phyloP scores from a whole-genome alignment of 2,888 invertebrate species.

The Horisme vitalbata region DNA sequence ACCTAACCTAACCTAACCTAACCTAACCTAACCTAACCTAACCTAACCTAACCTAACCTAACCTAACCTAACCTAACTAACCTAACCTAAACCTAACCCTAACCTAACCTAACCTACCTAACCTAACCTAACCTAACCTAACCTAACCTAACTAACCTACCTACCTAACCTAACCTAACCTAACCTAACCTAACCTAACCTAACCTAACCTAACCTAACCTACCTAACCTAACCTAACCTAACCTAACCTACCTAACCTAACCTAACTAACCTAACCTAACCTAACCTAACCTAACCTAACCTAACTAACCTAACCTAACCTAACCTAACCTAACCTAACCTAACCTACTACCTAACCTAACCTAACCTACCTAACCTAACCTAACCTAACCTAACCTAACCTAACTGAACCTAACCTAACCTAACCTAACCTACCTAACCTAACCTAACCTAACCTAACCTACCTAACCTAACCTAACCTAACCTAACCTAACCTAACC shows the following conservation, averaged over 20 bases:
- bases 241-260: conserved; percentile 27
- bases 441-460: conserved; percentile 2
- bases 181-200: conserved; percentile 33
- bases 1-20: conserved; percentile 35
- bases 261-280: conserved; percentile 28
- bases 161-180: conserved; percentile 34
- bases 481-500: conserved; percentile 14
- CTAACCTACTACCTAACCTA: conserved; percentile 6
- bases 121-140: conserved; percentile 31
- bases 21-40: conserved; percentile 35
- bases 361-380: conserved; percentile 7
- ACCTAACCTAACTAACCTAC: conserved; percentile 35
- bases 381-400: conserved; percentile 8
- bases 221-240: conserved; percentile 32
- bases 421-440: conserved; percentile 8
- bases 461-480: conserved; percentile 15
- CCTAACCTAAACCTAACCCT: conserved; percentile 25
- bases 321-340: conserved; percentile 14
- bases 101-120: background rate
- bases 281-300: conserved; percentile 33
- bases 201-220: conserved; percentile 34
- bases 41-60: conserved; percentile 22
- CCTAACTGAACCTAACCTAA: conserved; percentile 7
- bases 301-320: conserved; percentile 31
- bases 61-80: conserved; percentile 30